Evolutionary conservation across 1,140 invertebrate genomes (phyloP), one percentile per base, ranked within the genome.

Genomic region (Phymorhynchus buccinoides): DNA sequence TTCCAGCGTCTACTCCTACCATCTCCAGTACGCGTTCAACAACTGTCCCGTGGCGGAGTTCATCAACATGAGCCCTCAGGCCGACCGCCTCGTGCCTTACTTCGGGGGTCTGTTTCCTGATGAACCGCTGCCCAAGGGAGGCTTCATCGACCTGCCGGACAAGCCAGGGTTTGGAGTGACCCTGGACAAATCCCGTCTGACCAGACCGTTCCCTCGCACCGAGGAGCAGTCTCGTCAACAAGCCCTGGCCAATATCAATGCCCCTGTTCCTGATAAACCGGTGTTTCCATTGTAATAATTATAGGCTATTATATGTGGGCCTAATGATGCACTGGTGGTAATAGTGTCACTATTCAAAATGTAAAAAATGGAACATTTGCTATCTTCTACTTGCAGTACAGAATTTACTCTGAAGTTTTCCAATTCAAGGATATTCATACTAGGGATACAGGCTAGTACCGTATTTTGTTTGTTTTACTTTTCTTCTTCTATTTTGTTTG

Each of bases 1-100:
- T 14, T 92, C 91, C 30, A 92, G 91, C 68, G 88, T 92, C 0
- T 92, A 92, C 84, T 92, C 91, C 0, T 92, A 92, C 84, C 91
- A 92, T 79, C 90, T 92, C 1, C 91, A 92, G 79, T 91, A 91
- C 78, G 91, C 91, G 27, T 92, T 91, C 84, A 84, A 84, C 41
- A 92, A 92, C 81, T 92, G 91, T 79, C 91, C 91, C 1, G 39
- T 92, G 22, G 91, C 91, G 0, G 92, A 92, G 84, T 92, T 88
- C 85, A 91, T 92, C 80, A 91, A 91, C 81, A 77, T 92, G 12
- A 91, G 91, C 68, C 89, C 90, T 27, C 87, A 90, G 32, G 90
- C 89, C 1, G 91, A 91, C 80, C 85, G 87, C 42, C 89, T 92
- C 66, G 87, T 88, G 7, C 91, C 91, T 3, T 92, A 92, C 77